Evolutionary conservation across 92 coral and sea anemone species (phyloP).

Genomic region (Palythoa heliodiscus): DNA sequence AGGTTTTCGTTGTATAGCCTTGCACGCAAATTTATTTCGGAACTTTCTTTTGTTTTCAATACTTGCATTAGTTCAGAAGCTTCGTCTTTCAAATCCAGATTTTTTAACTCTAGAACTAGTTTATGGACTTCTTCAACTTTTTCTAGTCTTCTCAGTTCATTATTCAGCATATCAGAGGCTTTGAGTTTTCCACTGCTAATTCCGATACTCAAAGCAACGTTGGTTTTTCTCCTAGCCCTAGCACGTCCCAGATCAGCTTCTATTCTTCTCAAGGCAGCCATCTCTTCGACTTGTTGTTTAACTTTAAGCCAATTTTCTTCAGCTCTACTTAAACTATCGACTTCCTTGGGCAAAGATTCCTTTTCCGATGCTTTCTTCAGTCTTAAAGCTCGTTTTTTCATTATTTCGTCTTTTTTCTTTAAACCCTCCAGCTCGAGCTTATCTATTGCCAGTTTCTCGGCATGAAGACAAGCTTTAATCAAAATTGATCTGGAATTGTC

Average conservation of each 20-base stretch:
- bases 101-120: constrained; percentile 63
- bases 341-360: not conserved
- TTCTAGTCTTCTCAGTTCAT: constrained; percentile 70
- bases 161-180: constrained; percentile 44
- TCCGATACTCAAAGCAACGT: constrained; percentile 34
- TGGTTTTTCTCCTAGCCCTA: constrained; percentile 61
- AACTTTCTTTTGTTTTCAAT: constrained; percentile 58
- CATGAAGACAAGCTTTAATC: constrained; percentile 65
- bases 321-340: constrained; percentile 31
- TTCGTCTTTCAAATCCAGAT: constrained; percentile 59
- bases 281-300: constrained; percentile 52
- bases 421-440: constrained; percentile 67
- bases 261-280: constrained; percentile 71
- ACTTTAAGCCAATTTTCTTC: constrained; percentile 43
- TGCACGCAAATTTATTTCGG: constrained; percentile 59
- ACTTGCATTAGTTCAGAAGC: constrained; percentile 53
- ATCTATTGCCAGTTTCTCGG: constrained; percentile 67
- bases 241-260: constrained; percentile 81
- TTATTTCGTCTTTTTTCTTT: constrained; percentile 61
- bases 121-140: constrained; percentile 72
- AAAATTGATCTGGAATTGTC: constrained; percentile 56
- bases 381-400: constrained; percentile 63
- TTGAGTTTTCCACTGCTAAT: constrained; percentile 51
- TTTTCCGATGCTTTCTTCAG: constrained; percentile 17
- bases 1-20: constrained; percentile 60